phyloP scores from a whole-genome alignment of 2,888 invertebrate genomes.

The Thereva unica region DNA sequence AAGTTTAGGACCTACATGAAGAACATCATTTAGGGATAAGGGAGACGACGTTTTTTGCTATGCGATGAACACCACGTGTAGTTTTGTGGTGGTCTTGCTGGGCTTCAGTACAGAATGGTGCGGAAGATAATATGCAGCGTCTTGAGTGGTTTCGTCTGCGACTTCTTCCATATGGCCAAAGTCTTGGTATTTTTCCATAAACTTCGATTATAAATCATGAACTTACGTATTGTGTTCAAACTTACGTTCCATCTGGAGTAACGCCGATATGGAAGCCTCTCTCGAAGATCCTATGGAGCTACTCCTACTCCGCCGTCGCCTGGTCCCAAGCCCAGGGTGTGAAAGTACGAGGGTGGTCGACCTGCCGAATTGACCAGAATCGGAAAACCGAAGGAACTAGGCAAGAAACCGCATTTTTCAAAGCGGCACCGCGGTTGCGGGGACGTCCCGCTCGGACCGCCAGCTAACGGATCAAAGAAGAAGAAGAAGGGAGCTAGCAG shows the following conservation, averaged over 20 bases:
- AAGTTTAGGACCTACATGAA: background rate
- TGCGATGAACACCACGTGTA: background rate
- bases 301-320: too few species aligned
- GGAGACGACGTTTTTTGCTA: background rate
- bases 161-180: background rate
- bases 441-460: too few species aligned
- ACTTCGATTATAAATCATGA: background rate
- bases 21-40: background rate
- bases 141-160: background rate
- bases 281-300: too few species aligned
- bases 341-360: too few species aligned
- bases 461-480: too few species aligned
- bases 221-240: background rate
- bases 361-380: too few species aligned
- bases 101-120: conserved; percentile 1
- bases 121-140: background rate
- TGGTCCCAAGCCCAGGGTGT: too few species aligned
- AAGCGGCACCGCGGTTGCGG: too few species aligned
- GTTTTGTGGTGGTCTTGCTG: background rate
- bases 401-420: too few species aligned
- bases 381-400: too few species aligned
- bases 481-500: too few species aligned
- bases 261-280: background rate
- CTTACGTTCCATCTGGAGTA: background rate
- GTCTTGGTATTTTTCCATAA: background rate